A percentile compares a stretch with the other conserved stretches of the same genome.
phyloP scores from a whole-genome alignment of 2,113 vertebrate species.

The Herpetotheres cachinnans region DNA sequence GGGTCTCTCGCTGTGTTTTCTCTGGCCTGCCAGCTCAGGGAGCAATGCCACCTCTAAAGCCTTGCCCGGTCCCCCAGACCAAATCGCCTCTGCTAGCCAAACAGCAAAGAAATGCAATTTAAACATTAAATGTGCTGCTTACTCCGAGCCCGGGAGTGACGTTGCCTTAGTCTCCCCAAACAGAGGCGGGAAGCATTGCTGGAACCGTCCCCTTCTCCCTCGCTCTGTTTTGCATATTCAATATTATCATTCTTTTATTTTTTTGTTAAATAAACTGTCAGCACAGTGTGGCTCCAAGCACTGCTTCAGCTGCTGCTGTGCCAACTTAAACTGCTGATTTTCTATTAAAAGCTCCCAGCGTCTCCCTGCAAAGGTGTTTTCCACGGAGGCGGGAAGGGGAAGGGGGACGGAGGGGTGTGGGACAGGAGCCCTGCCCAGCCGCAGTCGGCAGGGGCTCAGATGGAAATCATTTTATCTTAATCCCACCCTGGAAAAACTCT shows the following conservation, averaged over 20 bases:
- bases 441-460: background rate
- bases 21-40: background rate
- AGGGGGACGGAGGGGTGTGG: background rate
- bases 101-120: background rate
- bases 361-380: background rate
- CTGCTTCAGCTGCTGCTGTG: background rate
- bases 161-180: background rate
- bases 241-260: background rate
- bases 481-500: background rate
- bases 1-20: background rate
- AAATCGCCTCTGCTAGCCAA: background rate
- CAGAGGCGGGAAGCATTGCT: rapidly evolving
- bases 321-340: background rate
- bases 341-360: background rate
- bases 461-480: background rate
- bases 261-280: background rate
- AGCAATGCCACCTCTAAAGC: background rate
- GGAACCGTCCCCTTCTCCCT: background rate
- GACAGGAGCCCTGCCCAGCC: background rate
- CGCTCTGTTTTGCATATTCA: background rate
- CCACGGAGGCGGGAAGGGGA: background rate
- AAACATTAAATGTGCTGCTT: background rate
- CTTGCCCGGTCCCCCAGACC: background rate
- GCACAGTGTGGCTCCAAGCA: background rate
- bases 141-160: rapidly evolving